Evolutionary conservation across 2,888 invertebrate species (phyloP).

Genomic region (Theretra japonica): DNA sequence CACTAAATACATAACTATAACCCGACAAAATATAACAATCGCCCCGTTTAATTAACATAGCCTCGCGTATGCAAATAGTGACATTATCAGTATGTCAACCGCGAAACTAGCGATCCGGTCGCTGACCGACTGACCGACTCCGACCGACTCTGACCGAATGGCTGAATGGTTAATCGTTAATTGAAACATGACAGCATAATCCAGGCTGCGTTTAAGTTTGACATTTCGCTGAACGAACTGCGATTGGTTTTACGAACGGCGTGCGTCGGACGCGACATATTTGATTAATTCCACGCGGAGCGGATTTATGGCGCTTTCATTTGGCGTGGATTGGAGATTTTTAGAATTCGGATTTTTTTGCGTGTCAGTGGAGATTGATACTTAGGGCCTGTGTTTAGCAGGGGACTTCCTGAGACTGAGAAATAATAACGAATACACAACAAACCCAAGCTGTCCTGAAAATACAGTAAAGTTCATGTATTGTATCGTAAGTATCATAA

Average conservation of each 20-base stretch:
- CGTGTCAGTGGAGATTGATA: no score
- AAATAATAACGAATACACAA: no score
- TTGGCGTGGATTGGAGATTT: not conserved
- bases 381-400: no score
- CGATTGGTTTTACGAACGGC: conserved; percentile 10
- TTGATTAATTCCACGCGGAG: not conserved
- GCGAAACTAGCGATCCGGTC: conserved; percentile 17
- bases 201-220: conserved; percentile 37
- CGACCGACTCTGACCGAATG: conserved; percentile 9
- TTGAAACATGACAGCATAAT: conserved; percentile 43
- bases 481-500: no score
- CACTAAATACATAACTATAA: no score
- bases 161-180: conserved; percentile 44
- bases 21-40: not conserved
- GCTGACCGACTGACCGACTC: conserved; percentile 24
- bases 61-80: conserved; percentile 33
- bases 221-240: conserved; percentile 28
- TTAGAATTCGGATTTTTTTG: not conserved
- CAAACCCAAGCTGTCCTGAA: no score
- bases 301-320: conserved; percentile 4
- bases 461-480: no score
- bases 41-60: not conserved
- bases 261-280: not conserved
- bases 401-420: no score
- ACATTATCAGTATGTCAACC: conserved; percentile 31